Evolutionary conservation across 2,113 vertebrate species (phyloP), one percentile per base, ranked within the genome.

Genomic region (Beaufortia kweichowensis): DNA sequence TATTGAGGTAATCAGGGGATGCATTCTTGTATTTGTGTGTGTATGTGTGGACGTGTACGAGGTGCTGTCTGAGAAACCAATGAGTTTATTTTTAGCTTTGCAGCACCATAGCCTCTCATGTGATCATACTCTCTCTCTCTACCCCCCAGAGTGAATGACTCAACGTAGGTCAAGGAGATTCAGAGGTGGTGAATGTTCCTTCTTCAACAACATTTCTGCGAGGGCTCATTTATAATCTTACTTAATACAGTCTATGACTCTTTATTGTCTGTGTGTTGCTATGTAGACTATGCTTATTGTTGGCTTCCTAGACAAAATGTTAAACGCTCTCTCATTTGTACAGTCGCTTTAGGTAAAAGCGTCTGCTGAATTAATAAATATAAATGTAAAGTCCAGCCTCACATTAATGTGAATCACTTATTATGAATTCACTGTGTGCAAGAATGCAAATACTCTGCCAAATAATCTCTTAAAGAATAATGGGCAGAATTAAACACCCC

Each of bases 71-170:
- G 71, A 61, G 71, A 74, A 74, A 48, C 56, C 56, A 48, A 15
- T 48, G 71, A 15, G 71, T 43, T 31, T 74, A 61, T 74, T 74
- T 74, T 74, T 74, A 74, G 71, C 71, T 74, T 74, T 61, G 71
- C 71, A 72, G 69, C 55, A 74, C 68, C 68, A 71, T n/a, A 41
- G 56, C 26, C 65, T 74, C 75, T 82, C 78, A 62, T 61, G 41
- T 61, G 57, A 81, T 33, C 78, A 61, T 78, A 33, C 41, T 64
- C 68, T 78, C 77, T 55, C 61, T 81, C 41, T 71, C 21, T 80
- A 67, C 48, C 55, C 77, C 64, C 78, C 61, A 31, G 71, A 74
- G 57, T 74, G 57, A 74, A 61, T 74, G 71, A 74, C 71, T 74
- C 56, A 74, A 61, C 57, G 2, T 8, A 61, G 70, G 57, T 74